A percentile compares a stretch with the other conserved stretches of the same genome.
These are phyloP conservation scores for Stichopus horrens DNA, from an alignment of 53 echinoderm and acorn worm species.

Conservation along the genomic window DNA sequence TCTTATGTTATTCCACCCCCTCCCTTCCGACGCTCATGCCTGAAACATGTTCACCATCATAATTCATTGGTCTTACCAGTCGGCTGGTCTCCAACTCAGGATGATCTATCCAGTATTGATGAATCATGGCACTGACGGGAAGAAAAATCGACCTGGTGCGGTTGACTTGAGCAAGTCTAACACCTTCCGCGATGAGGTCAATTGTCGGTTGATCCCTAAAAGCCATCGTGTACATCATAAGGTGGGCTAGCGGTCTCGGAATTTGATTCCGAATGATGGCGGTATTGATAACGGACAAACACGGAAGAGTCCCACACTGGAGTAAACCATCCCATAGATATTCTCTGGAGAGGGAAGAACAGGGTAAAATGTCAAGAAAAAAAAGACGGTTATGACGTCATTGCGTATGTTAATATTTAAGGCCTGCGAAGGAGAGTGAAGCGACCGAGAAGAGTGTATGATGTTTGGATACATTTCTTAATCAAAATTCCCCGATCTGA, in stretches of 20 bases:
- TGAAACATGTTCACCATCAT: background rate
- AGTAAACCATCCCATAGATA: conserved; percentile 86
- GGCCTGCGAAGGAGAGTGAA: too few relatives aligned
- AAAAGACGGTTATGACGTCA: too few relatives aligned
- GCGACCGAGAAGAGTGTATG: too few relatives aligned
- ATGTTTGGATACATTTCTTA: too few relatives aligned
- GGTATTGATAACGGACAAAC: conserved; percentile 86
- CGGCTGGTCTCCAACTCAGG: conserved; percentile 55
- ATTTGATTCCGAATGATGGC: conserved; percentile 76
- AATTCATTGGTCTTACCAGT: conserved; percentile 39
- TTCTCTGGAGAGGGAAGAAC: conserved; percentile 31
- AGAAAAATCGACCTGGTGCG: conserved; percentile 81
- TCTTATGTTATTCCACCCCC: background rate
- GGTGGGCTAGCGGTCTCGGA: conserved; percentile 70
- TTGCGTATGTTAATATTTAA: too few relatives aligned
- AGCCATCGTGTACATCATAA: conserved; percentile 91
- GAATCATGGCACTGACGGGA: conserved; percentile 89
- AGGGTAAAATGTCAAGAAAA: too few relatives aligned
- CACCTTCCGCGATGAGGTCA: conserved; percentile 85
- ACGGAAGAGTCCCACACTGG: conserved; percentile 85
- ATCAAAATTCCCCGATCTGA: too few relatives aligned
- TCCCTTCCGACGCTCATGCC: background rate
- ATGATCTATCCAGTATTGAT: conserved; percentile 86
- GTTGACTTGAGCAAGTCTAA: conserved; percentile 75
- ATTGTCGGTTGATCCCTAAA: conserved; percentile 78